phyloP scores from a whole-genome alignment of 2,888 invertebrate species.

The Drosophila mimica region DNA sequence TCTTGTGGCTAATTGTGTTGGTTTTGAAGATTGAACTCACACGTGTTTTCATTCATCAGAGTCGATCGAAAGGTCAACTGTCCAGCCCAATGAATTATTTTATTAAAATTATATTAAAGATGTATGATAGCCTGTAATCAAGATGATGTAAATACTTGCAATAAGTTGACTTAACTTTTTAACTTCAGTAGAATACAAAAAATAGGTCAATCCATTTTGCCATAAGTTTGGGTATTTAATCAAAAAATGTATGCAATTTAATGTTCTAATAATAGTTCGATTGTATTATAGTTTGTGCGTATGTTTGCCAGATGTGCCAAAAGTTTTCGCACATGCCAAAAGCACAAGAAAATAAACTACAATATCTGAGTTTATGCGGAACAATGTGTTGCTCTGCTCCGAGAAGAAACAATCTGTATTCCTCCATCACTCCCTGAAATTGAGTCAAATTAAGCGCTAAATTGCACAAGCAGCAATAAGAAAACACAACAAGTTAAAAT shows the following conservation, averaged over 20 bases:
- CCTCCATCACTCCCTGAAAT: conserved; percentile 2
- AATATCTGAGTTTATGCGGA: conserved; percentile 18
- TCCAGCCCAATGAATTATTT: not conserved
- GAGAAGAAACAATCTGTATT: conserved; percentile 26
- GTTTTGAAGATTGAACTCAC: conserved; percentile 12
- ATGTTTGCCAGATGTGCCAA: conserved; percentile 60
- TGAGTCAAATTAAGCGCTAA: conserved; percentile 55
- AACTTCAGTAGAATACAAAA: not conserved
- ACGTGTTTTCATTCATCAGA: conserved; percentile 12
- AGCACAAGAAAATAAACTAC: conserved; percentile 13
- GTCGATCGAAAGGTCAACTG: conserved; percentile 27
- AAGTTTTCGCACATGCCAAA: conserved; percentile 66
- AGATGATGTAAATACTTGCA: not conserved
- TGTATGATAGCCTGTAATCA: not conserved
- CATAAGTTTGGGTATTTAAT: conserved; percentile 9
- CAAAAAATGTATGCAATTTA: not conserved
- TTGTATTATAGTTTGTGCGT: conserved; percentile 1
- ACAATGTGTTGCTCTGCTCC: conserved; percentile 47
- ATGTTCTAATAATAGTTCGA: conserved; percentile 22
- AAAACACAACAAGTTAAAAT: not conserved
- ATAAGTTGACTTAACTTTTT: not conserved
- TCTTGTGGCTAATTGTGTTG: conserved; percentile 1
- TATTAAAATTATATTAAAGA: not conserved
- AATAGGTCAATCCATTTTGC: not conserved
- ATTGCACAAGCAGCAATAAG: conserved; percentile 30